A percentile compares a stretch with the other conserved stretches of the same genome.
These are phyloP conservation scores for Uria aalge DNA, from an alignment of 2,113 vertebrate species.

Conservation along the genomic window DNA sequence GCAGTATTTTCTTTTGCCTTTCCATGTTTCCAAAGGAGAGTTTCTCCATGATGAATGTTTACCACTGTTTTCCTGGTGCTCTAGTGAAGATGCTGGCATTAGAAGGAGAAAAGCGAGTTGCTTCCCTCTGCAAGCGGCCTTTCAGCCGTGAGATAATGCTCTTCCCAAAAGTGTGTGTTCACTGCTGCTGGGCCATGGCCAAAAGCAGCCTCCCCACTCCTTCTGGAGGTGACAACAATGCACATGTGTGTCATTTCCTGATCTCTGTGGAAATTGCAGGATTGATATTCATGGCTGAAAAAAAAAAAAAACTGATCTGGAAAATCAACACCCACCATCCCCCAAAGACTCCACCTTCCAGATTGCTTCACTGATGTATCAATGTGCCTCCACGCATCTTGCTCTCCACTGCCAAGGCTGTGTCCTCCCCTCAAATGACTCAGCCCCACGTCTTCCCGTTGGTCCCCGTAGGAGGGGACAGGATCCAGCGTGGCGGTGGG, in stretches of 20 bases:
- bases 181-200: constrained; percentile 19
- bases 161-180: constrained; percentile 44
- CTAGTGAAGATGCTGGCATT: neutral
- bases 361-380: neutral
- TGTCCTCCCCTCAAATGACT: neutral
- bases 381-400: neutral
- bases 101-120: neutral
- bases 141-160: neutral
- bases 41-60: neutral
- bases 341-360: neutral
- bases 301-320: neutral
- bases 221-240: constrained; percentile 56
- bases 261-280: neutral
- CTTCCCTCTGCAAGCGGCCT: neutral
- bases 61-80: neutral
- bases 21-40: neutral
- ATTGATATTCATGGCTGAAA: neutral
- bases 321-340: neutral
- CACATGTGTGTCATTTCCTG: constrained; percentile 63
- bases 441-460: neutral
- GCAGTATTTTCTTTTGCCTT: neutral
- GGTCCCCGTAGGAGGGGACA: neutral
- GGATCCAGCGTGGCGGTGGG: rapidly evolving
- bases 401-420: neutral
- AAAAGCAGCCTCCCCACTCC: constrained; percentile 10